Evolutionary conservation across 2,797 vertebrate species (phyloP).

Genomic region (Eupleurogrammus muticus): DNA sequence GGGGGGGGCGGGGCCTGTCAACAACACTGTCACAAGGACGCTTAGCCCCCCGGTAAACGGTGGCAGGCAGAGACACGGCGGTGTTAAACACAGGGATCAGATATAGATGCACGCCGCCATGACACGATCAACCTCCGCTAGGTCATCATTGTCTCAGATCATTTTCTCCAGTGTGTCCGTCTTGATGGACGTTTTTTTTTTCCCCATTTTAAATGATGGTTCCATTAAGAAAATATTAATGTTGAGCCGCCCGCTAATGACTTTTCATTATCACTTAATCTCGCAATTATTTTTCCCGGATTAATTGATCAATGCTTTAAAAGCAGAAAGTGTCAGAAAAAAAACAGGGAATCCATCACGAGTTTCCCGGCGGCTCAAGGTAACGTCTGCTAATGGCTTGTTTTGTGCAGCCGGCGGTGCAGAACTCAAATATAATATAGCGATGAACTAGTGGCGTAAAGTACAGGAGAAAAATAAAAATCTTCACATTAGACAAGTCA

Average conservation of each 20-base stretch:
- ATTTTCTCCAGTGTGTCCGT: neutral
- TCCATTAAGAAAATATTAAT: slow-evolving; percentile 28
- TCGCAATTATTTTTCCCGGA: slow-evolving; percentile 17
- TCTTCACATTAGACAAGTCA: neutral
- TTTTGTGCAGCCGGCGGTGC: neutral
- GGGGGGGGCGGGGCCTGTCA: slow-evolving; percentile 64
- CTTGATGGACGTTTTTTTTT: slow-evolving; percentile 7
- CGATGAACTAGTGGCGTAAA: neutral
- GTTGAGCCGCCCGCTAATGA: slow-evolving; percentile 13
- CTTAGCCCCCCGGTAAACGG: slow-evolving; percentile 59
- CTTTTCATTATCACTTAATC: slow-evolving; percentile 19
- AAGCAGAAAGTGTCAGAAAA: neutral
- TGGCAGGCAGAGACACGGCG: slow-evolving; percentile 14
- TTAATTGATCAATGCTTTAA: slow-evolving; percentile 6
- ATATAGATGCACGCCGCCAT: neutral
- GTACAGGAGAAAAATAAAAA: neutral
- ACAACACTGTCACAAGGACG: slow-evolving; percentile 77
- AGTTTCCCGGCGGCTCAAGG: neutral
- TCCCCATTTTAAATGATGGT: slow-evolving; percentile 10
- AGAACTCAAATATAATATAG: neutral
- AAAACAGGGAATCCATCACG: neutral
- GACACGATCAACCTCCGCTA: neutral
- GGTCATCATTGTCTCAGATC: neutral
- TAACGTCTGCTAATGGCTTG: neutral
- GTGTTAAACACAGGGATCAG: neutral